These are phyloP conservation scores for Meriones psammophilus DNA, from an alignment of 2,797 vertebrate genomes.

Conservation along the genomic window DNA sequence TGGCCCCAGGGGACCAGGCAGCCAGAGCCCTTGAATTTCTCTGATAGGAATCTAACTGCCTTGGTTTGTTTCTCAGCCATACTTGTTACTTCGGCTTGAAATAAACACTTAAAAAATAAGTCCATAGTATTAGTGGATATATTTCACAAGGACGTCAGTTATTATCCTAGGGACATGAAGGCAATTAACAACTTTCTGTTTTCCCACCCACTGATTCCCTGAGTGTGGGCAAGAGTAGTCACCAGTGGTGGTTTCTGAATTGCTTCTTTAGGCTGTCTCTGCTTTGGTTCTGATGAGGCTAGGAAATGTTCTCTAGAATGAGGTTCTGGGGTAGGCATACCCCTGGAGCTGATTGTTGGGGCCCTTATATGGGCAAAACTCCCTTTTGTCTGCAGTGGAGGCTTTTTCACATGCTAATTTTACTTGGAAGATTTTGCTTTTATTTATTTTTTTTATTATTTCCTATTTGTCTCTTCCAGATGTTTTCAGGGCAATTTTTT, in stretches of 20 bases:
- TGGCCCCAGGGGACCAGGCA: not conserved
- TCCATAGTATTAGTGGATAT: not conserved
- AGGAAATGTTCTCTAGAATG: constrained; percentile 3
- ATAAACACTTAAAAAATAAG: constrained; percentile 61
- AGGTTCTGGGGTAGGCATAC: constrained; percentile 42
- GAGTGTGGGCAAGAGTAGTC: not conserved
- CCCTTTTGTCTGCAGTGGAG: constrained; percentile 79
- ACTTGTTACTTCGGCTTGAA: constrained; percentile 53
- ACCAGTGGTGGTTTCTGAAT: not conserved
- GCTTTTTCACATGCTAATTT: constrained; percentile 89
- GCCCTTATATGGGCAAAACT: constrained; percentile 63
- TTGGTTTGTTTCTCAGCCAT: constrained; percentile 63
- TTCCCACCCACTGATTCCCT: constrained; percentile 55
- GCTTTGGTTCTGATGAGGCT: constrained; percentile 57
- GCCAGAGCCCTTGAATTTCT: constrained; percentile 63
- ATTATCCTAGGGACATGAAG: not conserved
- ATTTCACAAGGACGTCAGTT: not conserved
- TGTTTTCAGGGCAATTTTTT: constrained; percentile 91
- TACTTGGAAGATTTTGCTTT: constrained; percentile 85
- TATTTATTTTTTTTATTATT: constrained; percentile 88
- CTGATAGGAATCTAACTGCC: constrained; percentile 40
- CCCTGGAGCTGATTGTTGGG: constrained; percentile 44
- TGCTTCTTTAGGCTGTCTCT: constrained; percentile 38
- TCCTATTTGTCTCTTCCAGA: constrained; percentile 92
- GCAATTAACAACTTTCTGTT: constrained; percentile 70